A percentile compares a stretch with the other conserved stretches of the same genome.
Evolutionary conservation across 2,888 invertebrate species (phyloP).

Genomic region (Physocephala rufipes): DNA sequence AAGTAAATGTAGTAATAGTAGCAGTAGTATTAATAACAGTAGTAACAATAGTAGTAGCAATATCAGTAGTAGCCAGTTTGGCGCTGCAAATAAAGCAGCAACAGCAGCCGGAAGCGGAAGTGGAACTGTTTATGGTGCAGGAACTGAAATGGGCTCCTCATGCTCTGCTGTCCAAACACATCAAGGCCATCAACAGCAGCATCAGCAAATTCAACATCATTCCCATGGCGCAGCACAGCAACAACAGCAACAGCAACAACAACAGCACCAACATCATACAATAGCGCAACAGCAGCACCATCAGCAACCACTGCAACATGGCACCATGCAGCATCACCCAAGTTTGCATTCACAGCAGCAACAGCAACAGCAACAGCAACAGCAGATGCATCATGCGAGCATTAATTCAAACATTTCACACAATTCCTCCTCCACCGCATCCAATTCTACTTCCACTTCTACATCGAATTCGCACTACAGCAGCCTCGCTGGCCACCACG

Average conservation of each 20-base stretch:
- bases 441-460: constrained; percentile 62
- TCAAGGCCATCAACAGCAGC: constrained; percentile 41
- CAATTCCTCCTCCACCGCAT: constrained; percentile 50
- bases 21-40: constrained; percentile 46
- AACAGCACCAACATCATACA: constrained; percentile 27
- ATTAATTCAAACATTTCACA: constrained; percentile 42
- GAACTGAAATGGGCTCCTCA: constrained; percentile 47
- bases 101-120: constrained; percentile 51
- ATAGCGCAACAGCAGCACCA: constrained; percentile 31
- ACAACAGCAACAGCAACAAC: constrained; percentile 42
- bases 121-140: constrained; percentile 54
- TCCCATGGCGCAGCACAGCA: constrained; percentile 24
- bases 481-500: constrained; percentile 42
- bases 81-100: constrained; percentile 45
- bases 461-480: constrained; percentile 50
- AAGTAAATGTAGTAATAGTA: constrained; percentile 44
- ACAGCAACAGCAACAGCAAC: constrained; percentile 47
- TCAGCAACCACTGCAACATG: constrained; percentile 24
- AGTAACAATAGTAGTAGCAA: constrained; percentile 46
- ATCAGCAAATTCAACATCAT: constrained; percentile 47
- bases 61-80: constrained; percentile 53
- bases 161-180: constrained; percentile 43
- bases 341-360: constrained; percentile 45
- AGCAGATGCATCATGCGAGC: constrained; percentile 23
- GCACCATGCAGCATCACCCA: constrained; percentile 34